Conservation (phyloP, 2,113 vertebrate genomes). For the Oryctolagus cuniculus region DNA sequence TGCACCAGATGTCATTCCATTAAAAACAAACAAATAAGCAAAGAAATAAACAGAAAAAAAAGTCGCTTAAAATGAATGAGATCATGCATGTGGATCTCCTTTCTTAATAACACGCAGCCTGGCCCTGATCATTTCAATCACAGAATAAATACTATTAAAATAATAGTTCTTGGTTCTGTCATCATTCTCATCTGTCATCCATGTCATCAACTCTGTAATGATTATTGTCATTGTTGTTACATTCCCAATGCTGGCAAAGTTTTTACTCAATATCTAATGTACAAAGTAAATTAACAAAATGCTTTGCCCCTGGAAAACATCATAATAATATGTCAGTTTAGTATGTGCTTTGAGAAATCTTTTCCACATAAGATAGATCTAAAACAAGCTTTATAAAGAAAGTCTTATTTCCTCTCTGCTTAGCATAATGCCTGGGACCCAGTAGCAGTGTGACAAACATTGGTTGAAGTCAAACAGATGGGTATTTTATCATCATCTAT, state of each 20-base stretch:
- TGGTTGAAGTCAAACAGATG: background rate
- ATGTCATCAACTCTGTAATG: no score
- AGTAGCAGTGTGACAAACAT: background rate
- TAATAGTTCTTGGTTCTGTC: background rate
- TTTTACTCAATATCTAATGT: background rate
- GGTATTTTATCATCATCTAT: background rate
- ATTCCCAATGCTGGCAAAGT: background rate
- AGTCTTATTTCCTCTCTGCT: background rate
- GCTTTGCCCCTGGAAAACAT: rapidly evolving
- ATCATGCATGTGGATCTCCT: background rate
- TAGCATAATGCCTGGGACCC: background rate
- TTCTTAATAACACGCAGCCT: no score
- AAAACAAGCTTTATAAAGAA: background rate
- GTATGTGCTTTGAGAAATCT: background rate
- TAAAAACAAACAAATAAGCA: background rate
- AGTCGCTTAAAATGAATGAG: background rate
- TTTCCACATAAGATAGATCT: background rate
- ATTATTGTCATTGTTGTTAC: background rate
- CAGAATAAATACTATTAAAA: background rate
- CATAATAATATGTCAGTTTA: background rate
- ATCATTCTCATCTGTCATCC: background rate
- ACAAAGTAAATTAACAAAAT: background rate
- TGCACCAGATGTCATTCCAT: background rate
- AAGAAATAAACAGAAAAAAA: background rate
- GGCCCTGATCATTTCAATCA: background rate